Conservation (phyloP, 2,113 vertebrate genomes). For the Aptenodytes patagonicus region DNA sequence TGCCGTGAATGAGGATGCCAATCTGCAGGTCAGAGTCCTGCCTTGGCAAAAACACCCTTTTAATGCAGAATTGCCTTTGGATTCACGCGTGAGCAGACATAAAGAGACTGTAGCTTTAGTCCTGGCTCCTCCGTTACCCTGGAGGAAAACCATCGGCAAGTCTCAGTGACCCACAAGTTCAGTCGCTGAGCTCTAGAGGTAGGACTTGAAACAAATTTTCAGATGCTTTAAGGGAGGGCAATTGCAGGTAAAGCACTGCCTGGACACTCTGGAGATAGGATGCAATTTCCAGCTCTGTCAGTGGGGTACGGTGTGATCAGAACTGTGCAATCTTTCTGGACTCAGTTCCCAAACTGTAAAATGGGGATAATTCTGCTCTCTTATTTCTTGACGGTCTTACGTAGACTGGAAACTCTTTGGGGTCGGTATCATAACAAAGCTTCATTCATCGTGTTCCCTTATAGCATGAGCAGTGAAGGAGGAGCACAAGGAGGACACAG, state of each 20-base stretch:
- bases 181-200: neutral
- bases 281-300: neutral
- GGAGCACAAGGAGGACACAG: neutral
- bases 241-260: neutral
- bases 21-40: neutral
- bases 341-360: neutral
- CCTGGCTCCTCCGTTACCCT: neutral
- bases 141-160: neutral
- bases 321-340: neutral
- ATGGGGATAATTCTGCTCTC: neutral
- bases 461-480: neutral
- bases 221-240: neutral
- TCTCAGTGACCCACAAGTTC: neutral
- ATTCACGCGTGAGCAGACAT: neutral
- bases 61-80: neutral
- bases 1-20: neutral
- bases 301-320: neutral
- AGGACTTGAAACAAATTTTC: neutral
- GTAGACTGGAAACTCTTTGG: neutral
- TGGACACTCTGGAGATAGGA: neutral
- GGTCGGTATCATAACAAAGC: neutral
- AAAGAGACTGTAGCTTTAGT: neutral
- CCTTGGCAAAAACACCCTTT: neutral
- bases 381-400: neutral
- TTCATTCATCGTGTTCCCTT: neutral